Evolutionary conservation across 2,113 vertebrate genomes (phyloP).

Genomic region (Ptilorrhoa leucosticta): DNA sequence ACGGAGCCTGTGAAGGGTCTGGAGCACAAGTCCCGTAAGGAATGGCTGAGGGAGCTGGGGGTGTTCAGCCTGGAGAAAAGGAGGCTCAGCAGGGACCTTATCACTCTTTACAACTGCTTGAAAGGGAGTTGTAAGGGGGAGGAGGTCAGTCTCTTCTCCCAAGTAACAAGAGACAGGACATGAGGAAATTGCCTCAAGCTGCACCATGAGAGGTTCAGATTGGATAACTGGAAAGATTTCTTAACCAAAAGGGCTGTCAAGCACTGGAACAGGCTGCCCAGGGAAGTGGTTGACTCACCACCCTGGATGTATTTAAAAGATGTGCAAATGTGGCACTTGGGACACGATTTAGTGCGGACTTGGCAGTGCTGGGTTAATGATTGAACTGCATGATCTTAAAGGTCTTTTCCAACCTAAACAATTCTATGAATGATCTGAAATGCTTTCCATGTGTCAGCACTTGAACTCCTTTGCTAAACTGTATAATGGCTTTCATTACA

Average conservation of each 20-base stretch:
- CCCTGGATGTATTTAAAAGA: neutral
- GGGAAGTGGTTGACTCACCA: neutral
- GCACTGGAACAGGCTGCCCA: neutral
- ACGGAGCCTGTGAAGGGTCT: neutral
- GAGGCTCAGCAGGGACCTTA: neutral
- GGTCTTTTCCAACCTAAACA: neutral
- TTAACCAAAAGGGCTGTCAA: neutral
- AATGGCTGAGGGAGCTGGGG: neutral
- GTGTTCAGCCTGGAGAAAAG: neutral
- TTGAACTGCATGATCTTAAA: neutral
- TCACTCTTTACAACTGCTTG: neutral
- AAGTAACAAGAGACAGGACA: neutral
- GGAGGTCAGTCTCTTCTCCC: neutral
- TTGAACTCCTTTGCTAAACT: slow-evolving; percentile 13
- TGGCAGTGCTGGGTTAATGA: neutral
- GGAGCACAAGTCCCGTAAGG: neutral
- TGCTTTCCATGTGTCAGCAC: neutral
- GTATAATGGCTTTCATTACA: neutral
- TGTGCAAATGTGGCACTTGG: neutral
- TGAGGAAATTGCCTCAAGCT: neutral
- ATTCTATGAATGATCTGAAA: slow-evolving; percentile 2
- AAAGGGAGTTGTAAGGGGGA: too few species aligned
- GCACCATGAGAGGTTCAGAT: neutral
- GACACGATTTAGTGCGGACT: neutral
- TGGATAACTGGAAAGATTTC: neutral